A percentile compares a stretch with the other conserved stretches of the same genome.
phyloP scores from a whole-genome alignment of 1,140 invertebrate species.

The Brachionus plicatilis region DNA sequence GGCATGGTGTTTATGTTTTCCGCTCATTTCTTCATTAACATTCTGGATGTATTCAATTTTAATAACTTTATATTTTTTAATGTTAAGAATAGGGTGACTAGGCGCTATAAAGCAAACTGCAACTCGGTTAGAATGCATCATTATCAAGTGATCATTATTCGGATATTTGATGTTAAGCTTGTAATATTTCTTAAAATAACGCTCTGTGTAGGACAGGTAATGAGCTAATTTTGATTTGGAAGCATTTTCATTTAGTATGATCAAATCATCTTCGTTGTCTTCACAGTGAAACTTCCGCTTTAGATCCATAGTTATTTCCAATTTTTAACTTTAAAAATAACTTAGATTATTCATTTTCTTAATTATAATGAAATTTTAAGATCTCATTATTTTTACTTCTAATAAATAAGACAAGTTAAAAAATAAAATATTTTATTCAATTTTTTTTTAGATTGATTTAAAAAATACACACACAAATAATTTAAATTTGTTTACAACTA shows the following conservation, averaged over 20 bases:
- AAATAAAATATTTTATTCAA: neutral
- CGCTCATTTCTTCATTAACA: slow-evolving; percentile 39
- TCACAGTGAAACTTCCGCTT: slow-evolving; percentile 21
- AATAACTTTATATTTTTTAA: neutral
- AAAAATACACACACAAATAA: neutral
- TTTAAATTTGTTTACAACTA: neutral
- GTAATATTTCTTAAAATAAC: slow-evolving; percentile 34
- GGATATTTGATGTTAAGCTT: neutral
- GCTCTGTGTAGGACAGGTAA: slow-evolving; percentile 31
- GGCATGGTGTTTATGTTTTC: slow-evolving; percentile 34
- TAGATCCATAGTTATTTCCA: neutral
- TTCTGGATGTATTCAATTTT: slow-evolving; percentile 27
- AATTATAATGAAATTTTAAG: neutral
- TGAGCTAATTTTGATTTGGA: slow-evolving; percentile 10
- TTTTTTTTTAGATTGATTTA: neutral
- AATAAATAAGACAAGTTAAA: too few relatives aligned
- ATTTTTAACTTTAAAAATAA: neutral
- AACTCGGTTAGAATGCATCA: slow-evolving; percentile 34
- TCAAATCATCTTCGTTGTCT: slow-evolving; percentile 39
- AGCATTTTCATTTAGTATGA: slow-evolving; percentile 4
- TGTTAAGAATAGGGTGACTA: slow-evolving; percentile 6
- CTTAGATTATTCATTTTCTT: neutral
- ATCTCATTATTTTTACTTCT: neutral
- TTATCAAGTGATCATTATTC: slow-evolving; percentile 10
- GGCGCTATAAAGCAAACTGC: slow-evolving; percentile 27